Conservation (phyloP, 2,113 vertebrate genomes). For the Trematomus loennbergii region DNA sequence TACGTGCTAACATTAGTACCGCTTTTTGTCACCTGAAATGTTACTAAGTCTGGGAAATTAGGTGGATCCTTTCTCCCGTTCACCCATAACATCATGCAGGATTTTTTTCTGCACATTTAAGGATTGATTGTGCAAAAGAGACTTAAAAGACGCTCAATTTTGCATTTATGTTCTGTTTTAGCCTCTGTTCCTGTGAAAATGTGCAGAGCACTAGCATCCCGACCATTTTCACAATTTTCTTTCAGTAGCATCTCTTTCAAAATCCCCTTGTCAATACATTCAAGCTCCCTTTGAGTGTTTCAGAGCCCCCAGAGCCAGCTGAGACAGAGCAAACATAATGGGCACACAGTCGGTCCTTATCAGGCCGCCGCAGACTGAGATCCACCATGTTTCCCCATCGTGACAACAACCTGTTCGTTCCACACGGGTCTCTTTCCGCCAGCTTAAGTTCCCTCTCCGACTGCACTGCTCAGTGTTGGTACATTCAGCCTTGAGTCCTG, state of each 20-base stretch:
- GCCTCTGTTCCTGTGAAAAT: background rate
- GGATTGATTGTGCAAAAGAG: too few relatives aligned
- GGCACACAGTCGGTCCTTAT: conserved; percentile 60
- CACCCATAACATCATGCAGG: too few relatives aligned
- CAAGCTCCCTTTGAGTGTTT: conserved; percentile 22
- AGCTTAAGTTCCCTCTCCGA: conserved; percentile 43
- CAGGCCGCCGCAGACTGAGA: conserved; percentile 53
- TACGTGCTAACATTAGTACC: too few relatives aligned
- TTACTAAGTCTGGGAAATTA: too few relatives aligned
- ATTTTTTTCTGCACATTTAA: too few relatives aligned
- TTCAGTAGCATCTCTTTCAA: conserved; percentile 13
- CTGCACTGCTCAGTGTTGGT: conserved; percentile 22
- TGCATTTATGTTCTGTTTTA: background rate
- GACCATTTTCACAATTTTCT: background rate
- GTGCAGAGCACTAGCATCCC: too few relatives aligned
- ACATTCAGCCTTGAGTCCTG: conserved; percentile 41
- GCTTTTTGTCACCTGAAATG: too few relatives aligned
- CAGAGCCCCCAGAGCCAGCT: conserved; percentile 3
- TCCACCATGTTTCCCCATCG: conserved; percentile 25
- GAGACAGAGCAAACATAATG: conserved; percentile 51
- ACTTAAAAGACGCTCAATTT: background rate
- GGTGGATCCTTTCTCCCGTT: too few relatives aligned
- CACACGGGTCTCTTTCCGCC: conserved; percentile 29
- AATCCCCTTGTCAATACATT: conserved; percentile 24
- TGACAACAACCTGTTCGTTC: conserved; percentile 54